Conservation (phyloP, 1,140 invertebrate genomes). For the Scaptomyza hsui region DNA sequence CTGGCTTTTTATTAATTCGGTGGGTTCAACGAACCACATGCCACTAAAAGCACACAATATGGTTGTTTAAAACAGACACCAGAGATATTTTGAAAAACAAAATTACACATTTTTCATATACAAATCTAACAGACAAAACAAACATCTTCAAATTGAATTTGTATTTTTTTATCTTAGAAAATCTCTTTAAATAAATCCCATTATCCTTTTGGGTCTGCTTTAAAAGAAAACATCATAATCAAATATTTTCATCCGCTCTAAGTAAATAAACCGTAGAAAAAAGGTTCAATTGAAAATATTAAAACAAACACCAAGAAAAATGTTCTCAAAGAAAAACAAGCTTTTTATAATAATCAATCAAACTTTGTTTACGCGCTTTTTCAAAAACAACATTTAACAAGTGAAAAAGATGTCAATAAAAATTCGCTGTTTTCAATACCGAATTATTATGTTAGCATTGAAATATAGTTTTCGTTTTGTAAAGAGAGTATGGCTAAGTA, state of each 20-base stretch:
- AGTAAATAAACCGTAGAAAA: not conserved
- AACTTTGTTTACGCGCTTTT: not conserved
- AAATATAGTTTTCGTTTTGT: conserved; percentile 23
- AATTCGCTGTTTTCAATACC: not conserved
- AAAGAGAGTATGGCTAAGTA: conserved; percentile 37
- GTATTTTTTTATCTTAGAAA: no score
- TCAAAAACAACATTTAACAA: not conserved
- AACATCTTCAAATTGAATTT: not conserved
- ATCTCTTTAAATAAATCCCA: no score
- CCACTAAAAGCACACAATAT: conserved; percentile 41
- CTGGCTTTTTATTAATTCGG: conserved; percentile 53
- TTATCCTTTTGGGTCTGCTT: no score
- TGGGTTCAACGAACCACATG: conserved; percentile 12
- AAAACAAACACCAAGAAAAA: not conserved
- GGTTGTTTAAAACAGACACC: conserved; percentile 34
- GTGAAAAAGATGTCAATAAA: not conserved
- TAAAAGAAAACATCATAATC: not conserved
- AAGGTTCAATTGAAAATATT: not conserved
- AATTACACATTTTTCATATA: no score
- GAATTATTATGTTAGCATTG: not conserved
- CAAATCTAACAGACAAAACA: not conserved
- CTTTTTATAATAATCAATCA: not conserved
- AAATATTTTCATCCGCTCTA: conserved; percentile 8
- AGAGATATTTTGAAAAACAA: no score
- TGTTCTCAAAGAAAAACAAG: not conserved